Evolutionary conservation across 1,140 invertebrate species (phyloP).

Genomic region (Drosophila jambulina): DNA sequence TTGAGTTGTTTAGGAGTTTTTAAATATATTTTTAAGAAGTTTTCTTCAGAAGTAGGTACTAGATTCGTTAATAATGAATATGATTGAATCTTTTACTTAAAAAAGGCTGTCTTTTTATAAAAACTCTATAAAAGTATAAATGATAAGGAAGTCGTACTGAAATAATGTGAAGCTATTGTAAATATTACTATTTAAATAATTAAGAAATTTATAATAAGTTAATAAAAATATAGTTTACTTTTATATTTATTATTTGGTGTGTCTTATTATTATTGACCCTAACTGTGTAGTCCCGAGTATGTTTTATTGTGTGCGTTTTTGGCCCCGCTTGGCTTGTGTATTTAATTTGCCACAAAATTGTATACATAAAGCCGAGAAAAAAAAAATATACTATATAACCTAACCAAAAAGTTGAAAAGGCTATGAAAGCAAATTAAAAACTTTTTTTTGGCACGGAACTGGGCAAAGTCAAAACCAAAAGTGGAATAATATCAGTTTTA

Average conservation of each 20-base stretch:
- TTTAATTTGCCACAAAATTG: conserved; percentile 82
- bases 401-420: conserved; percentile 55
- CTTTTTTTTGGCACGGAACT: conserved; percentile 43
- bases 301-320: conserved; percentile 18
- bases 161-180: too few relatives aligned
- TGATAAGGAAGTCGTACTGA: neutral
- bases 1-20: neutral
- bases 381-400: neutral
- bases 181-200: neutral
- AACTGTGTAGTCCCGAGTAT: conserved; percentile 9
- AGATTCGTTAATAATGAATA: neutral
- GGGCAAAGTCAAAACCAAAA: conserved; percentile 45
- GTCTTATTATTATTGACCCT: neutral
- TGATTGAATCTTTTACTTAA: neutral
- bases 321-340: conserved; percentile 62
- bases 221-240: neutral
- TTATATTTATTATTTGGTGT: neutral
- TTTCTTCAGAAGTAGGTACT: neutral
- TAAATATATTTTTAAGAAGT: too few relatives aligned
- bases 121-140: neutral
- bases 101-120: too few relatives aligned
- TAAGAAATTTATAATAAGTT: neutral
- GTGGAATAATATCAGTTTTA: conserved; percentile 50
- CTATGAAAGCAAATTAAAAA: conserved; percentile 75
- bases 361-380: conserved; percentile 59